Percentiles rank a stretch among this genome's conserved stretches.
These are phyloP conservation scores for Ridgeia piscesae DNA, from an alignment of 1,140 invertebrate genomes.

Conservation along the genomic window DNA sequence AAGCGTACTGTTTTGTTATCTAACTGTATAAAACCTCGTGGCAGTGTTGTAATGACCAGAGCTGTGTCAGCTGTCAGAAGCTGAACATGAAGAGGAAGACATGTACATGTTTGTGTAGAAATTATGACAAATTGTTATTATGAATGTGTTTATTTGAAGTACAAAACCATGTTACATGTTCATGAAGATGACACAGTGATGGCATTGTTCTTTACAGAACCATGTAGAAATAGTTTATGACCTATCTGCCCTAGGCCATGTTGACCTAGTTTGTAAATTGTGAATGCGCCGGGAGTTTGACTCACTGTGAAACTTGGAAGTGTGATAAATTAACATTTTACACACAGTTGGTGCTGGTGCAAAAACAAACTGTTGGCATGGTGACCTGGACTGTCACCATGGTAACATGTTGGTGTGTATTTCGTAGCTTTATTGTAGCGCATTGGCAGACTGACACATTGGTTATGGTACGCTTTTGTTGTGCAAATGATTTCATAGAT, in stretches of 20 bases:
- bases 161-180: not conserved
- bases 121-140: not conserved
- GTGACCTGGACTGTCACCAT: too few relatives aligned
- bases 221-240: not conserved
- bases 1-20: not conserved
- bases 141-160: not conserved
- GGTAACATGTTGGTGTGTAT: not conserved
- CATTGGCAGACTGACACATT: not conserved
- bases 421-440: not conserved
- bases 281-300: not conserved
- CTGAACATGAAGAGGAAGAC: not conserved
- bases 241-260: not conserved
- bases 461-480: not conserved
- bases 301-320: not conserved
- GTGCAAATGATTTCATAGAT: not conserved
- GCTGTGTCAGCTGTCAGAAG: not conserved
- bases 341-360: not conserved
- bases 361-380: not conserved
- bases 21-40: not conserved
- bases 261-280: not conserved
- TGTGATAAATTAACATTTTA: not conserved
- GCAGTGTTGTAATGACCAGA: not conserved
- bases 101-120: not conserved
- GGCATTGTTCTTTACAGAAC: not conserved
- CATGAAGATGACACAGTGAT: not conserved